phyloP scores from a whole-genome alignment of 2,113 vertebrate genomes.

The Hippotragus niger region DNA sequence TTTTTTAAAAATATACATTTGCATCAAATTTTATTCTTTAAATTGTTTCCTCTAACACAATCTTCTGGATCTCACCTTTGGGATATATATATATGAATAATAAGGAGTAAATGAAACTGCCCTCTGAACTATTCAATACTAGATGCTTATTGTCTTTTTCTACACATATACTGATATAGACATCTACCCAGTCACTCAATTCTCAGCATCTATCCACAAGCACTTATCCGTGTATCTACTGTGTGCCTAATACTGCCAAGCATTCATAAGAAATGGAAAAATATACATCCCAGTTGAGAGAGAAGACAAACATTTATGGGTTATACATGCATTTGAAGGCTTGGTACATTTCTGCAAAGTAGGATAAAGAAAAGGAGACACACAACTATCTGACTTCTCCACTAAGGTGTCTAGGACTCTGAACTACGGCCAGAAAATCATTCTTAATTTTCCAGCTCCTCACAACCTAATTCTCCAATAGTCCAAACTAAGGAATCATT shows the following conservation, averaged over 20 bases:
- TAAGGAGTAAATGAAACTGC: background rate
- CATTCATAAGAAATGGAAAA: background rate
- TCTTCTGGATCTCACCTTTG: background rate
- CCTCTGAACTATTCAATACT: background rate
- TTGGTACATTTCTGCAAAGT: background rate
- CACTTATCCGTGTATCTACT: background rate
- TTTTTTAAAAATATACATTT: background rate
- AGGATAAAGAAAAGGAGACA: background rate
- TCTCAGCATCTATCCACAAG: background rate
- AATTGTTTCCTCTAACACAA: background rate
- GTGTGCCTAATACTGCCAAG: background rate
- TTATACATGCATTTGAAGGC: background rate
- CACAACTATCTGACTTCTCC: background rate
- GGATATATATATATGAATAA: background rate
- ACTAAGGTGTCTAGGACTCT: background rate
- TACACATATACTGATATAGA: background rate
- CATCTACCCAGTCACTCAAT: background rate
- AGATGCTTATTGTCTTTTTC: background rate
- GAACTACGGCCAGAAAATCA: background rate
- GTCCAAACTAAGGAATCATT: background rate
- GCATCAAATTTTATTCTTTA: background rate
- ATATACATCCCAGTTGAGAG: background rate
- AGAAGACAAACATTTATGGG: background rate
- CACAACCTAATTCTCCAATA: background rate
- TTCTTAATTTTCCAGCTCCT: background rate